Percentiles rank a stretch among this genome's conserved stretches.
These are phyloP conservation scores for Trichogramma evanescens DNA, from an alignment of 2,888 invertebrate genomes.

Conservation along the genomic window DNA sequence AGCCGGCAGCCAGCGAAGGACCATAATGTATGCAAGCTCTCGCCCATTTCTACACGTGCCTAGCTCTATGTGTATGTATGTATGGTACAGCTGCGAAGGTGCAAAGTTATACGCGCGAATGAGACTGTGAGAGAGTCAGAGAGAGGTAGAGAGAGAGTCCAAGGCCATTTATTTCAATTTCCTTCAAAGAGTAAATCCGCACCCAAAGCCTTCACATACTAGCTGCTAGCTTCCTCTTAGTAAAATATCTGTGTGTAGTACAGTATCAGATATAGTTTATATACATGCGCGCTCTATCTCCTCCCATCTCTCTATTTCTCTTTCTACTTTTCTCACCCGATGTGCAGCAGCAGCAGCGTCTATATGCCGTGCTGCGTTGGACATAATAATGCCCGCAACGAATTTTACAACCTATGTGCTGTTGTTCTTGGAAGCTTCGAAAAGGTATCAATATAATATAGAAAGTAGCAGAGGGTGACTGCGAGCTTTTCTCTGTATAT, in stretches of 20 bases:
- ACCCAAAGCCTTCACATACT: not conserved
- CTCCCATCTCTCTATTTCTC: no score
- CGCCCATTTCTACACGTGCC: no score
- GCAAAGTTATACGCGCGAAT: no score
- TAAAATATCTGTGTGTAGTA: not conserved
- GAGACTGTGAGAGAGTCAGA: conserved; percentile 16
- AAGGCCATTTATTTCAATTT: conserved; percentile 11
- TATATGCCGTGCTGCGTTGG: not conserved
- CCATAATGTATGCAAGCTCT: no score
- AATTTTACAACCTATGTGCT: conserved; percentile 6
- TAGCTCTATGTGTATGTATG: not conserved
- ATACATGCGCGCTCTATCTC: no score
- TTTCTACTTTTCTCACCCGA: no score
- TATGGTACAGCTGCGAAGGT: not conserved
- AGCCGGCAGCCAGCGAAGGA: no score
- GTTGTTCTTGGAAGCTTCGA: no score
- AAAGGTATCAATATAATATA: no score
- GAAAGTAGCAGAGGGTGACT: no score
- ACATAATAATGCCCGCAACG: conserved; percentile 7
- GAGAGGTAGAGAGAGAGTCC: conserved; percentile 7
- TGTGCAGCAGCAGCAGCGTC: no score
- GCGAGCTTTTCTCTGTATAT: not conserved
- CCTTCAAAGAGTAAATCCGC: conserved; percentile 7
- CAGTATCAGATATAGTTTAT: no score
- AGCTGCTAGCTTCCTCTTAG: not conserved